Percentiles rank a stretch among this genome's conserved stretches.
Evolutionary conservation across 2,113 vertebrate species (phyloP).

Genomic region (Vicugna pacos): DNA sequence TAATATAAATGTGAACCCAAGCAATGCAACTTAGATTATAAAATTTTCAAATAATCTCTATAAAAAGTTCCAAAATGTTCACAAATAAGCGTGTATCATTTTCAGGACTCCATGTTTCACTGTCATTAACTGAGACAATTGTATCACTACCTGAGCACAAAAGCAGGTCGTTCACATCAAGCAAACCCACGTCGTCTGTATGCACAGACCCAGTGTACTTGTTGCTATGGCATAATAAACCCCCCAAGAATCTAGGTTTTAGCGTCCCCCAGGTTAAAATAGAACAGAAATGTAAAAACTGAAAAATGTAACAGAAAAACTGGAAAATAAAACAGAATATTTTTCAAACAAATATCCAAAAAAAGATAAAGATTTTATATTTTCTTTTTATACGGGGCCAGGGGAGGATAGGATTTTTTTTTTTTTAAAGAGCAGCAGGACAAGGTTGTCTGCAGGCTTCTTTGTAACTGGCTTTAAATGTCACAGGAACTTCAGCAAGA

Average conservation of each 20-base stretch:
- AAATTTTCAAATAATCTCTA: conserved; percentile 25
- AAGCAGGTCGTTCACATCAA: background rate
- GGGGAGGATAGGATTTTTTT: background rate
- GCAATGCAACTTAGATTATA: conserved; percentile 48
- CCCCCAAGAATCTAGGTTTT: background rate
- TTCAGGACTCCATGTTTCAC: conserved; percentile 22
- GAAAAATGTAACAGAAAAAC: background rate
- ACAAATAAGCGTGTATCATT: background rate
- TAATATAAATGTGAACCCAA: conserved; percentile 60
- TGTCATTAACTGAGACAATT: conserved; percentile 4
- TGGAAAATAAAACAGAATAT: background rate
- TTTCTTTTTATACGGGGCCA: background rate
- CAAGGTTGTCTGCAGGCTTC: background rate
- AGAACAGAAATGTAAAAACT: conserved; percentile 35
- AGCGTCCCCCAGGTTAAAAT: conserved; percentile 30
- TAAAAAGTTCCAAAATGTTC: conserved; percentile 16
- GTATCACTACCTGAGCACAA: background rate
- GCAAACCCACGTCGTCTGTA: conserved; percentile 48
- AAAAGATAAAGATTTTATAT: background rate
- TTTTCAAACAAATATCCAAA: background rate
- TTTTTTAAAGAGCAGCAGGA: background rate
- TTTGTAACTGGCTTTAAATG: background rate
- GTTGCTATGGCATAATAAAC: conserved; percentile 7
- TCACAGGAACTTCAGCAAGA: background rate
- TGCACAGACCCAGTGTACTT: background rate